These are phyloP conservation scores for Cremastobaeus sp. DNA, from an alignment of 2,888 invertebrate genomes.

Conservation along the genomic window DNA sequence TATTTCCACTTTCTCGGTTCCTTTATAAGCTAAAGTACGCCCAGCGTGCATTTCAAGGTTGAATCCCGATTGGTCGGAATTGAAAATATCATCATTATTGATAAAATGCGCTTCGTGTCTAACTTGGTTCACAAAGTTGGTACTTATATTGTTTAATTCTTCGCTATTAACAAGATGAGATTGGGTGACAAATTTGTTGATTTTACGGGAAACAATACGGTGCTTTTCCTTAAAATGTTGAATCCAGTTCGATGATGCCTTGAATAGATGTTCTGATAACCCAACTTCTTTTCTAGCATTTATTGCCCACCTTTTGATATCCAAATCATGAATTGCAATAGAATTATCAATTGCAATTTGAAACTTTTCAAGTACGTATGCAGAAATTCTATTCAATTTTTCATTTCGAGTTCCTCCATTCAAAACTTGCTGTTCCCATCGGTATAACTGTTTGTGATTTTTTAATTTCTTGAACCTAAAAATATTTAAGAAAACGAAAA, in stretches of 20 bases:
- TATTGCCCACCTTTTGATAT: conserved; percentile 7
- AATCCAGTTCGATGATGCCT: conserved; percentile 22
- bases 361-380: conserved; percentile 3
- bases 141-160: conserved; percentile 12
- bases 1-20: conserved; percentile 17
- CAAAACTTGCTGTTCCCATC: background rate
- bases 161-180: conserved; percentile 17
- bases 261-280: background rate
- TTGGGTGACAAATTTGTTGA: conserved; percentile 56
- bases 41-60: conserved; percentile 30
- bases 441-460: conserved; percentile 7
- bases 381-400: background rate
- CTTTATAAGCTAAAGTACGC: conserved; percentile 26
- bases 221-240: conserved; percentile 48
- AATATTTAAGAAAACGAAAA: no score
- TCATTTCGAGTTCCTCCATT: background rate
- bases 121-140: conserved; percentile 1
- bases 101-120: conserved; percentile 1
- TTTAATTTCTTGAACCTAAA: conserved; percentile 27
- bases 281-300: background rate
- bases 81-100: conserved; percentile 12
- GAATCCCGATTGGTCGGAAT: no score
- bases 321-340: conserved; percentile 10
- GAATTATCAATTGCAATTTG: background rate
- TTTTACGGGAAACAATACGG: conserved; percentile 55